Evolutionary conservation across 2,113 vertebrate species (phyloP).

Genomic region (Tor tambroides): DNA sequence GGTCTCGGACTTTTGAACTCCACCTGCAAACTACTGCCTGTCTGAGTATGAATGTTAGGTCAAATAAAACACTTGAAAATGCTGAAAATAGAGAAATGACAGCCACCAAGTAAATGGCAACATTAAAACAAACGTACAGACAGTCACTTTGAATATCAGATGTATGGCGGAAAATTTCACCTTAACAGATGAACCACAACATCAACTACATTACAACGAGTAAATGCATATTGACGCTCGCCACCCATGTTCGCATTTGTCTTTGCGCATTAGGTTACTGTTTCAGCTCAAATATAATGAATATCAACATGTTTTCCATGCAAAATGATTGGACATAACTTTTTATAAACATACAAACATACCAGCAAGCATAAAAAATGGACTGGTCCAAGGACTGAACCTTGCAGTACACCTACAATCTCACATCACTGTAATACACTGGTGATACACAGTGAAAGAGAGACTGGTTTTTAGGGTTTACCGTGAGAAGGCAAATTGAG

Average conservation of each 20-base stretch:
- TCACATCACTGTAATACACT: conserved; percentile 64
- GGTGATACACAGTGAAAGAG: conserved; percentile 52
- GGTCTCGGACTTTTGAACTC: not conserved
- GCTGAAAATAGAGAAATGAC: conserved; percentile 50
- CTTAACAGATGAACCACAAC: conserved; percentile 48
- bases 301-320: conserved; percentile 62
- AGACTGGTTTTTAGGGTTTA: conserved; percentile 65
- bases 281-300: conserved; percentile 19
- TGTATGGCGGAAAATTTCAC: conserved; percentile 37
- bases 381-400: conserved; percentile 57
- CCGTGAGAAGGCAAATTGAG: conserved; percentile 79
- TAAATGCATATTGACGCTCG: not conserved
- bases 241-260: not conserved
- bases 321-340: conserved; percentile 59
- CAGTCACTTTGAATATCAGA: conserved; percentile 21
- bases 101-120: conserved; percentile 19
- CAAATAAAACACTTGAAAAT: conserved; percentile 28
- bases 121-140: conserved; percentile 30
- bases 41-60: not conserved
- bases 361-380: conserved; percentile 63
- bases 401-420: conserved; percentile 65
- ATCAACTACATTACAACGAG: conserved; percentile 14
- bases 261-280: not conserved
- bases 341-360: conserved; percentile 63
- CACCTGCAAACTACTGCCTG: not conserved